Percentiles rank a stretch among this genome's conserved stretches.
Evolutionary conservation across 1,140 invertebrate species (phyloP).

Genomic region (Lordiphosa stackelbergi): DNA sequence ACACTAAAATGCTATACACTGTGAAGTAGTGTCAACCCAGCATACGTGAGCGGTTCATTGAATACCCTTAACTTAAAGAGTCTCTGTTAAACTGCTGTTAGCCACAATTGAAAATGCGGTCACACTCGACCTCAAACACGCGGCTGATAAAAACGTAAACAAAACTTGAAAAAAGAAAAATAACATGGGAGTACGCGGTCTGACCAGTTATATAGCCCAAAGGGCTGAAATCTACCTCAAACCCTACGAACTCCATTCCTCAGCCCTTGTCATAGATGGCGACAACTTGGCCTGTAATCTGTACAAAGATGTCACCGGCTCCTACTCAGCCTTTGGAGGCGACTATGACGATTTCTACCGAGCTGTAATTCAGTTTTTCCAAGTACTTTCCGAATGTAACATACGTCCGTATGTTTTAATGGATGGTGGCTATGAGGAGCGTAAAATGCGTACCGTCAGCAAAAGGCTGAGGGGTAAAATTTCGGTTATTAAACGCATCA

Average conservation of each 20-base stretch:
- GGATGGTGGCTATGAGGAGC: constrained; percentile 88
- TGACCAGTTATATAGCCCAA: constrained; percentile 87
- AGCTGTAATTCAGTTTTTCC: constrained; percentile 84
- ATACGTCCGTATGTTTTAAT: constrained; percentile 86
- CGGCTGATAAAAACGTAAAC: constrained; percentile 9
- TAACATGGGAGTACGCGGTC: constrained; percentile 87
- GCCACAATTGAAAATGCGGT: not conserved
- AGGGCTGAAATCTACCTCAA: constrained; percentile 83
- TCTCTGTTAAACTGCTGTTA: too few species aligned
- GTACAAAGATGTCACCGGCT: constrained; percentile 81
- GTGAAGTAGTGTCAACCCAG: too few species aligned
- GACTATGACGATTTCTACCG: constrained; percentile 89
- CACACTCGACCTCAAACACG: constrained; percentile 31
- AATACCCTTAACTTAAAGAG: too few species aligned
- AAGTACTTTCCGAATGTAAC: constrained; percentile 84
- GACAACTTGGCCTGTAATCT: constrained; percentile 86
- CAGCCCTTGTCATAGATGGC: constrained; percentile 88
- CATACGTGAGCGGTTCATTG: too few species aligned
- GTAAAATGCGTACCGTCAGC: constrained; percentile 86
- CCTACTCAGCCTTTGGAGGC: constrained; percentile 87
- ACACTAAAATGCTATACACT: too few species aligned
- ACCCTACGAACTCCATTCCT: constrained; percentile 83
- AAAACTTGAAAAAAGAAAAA: constrained; percentile 1
- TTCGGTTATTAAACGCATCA: constrained; percentile 78
- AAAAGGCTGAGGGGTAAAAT: constrained; percentile 82